A percentile compares a stretch with the other conserved stretches of the same genome.
phyloP scores from a whole-genome alignment of 2,797 vertebrate species.

The Parauchenoglanis punctatus region DNA sequence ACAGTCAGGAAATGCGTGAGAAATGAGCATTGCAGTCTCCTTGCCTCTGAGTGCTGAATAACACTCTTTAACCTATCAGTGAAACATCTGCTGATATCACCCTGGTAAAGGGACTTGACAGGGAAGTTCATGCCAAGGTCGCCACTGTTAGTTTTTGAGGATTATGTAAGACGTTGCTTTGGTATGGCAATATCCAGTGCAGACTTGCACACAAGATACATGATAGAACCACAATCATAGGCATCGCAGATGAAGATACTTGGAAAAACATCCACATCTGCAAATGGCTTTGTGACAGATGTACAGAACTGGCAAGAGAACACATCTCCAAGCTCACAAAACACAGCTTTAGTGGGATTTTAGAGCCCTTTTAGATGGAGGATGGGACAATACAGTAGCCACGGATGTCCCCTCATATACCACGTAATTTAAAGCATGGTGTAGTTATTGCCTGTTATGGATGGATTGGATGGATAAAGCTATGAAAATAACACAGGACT shows the following conservation, averaged over 20 bases:
- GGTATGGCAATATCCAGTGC: background rate
- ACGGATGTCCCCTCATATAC: background rate
- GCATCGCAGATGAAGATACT: background rate
- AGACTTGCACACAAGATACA: background rate
- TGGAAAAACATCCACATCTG: background rate
- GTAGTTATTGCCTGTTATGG: background rate
- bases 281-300: background rate
- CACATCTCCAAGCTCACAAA: background rate
- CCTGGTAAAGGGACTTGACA: background rate
- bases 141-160: background rate
- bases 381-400: background rate
- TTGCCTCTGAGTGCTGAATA: background rate
- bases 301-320: background rate
- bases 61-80: background rate
- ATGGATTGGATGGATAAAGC: background rate
- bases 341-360: too few relatives aligned
- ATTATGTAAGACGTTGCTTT: background rate
- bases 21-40: background rate
- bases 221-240: too few relatives aligned
- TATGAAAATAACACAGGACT: background rate
- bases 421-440: background rate
- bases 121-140: background rate
- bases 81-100: background rate
- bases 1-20: background rate
- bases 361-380: background rate